Base-by-base conservation (phyloP, 2,797 vertebrate genomes). In the Centropyge bicolor region DNA sequence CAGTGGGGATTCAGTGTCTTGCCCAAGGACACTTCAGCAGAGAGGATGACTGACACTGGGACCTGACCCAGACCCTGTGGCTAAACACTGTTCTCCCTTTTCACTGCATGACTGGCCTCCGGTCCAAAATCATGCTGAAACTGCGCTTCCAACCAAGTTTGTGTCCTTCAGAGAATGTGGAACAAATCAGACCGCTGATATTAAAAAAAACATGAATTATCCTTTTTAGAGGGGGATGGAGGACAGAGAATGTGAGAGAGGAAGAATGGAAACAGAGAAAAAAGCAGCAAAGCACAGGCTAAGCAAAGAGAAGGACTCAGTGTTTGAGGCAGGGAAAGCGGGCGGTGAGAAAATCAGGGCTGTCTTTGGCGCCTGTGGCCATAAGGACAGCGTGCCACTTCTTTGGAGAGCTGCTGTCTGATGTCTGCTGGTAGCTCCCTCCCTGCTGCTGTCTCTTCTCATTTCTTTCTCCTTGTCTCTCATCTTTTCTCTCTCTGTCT, bases 361-460 rank as follows among this genome's bases (percentile, higher is more conserved):
- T 54, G 63, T 62, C 22, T 80, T 80, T 40, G 2, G 63, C 0
- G 59, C 81, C 80, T 68, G 66, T 0, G 63, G 82, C 56, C 73
- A 74, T 54, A 35, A 69, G 41, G 70, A 71, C 70, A 81, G 52
- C 16, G 9, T 78, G 69, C 73, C 79, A 66, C 83, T 84, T 87
- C 71, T 84, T 73, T 73, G 40, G 43, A 85, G 74, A 88, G 73
- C 59, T 85, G 57, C 73, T 77, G 69, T 90, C 80, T 78, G 73
- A 82, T 85, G 74, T 84, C 77, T 71, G 72, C 73, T 76, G 67
- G 78, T 79, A 68, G 71, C 68, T 70, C 73, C 67, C 74, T 86
- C 77, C 54, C 61, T 86, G 82, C 61, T 73, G 56, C 75, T 84
- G 85, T 88, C 87, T 77, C 59, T 76, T 87, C 84, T 82, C 70